Conservation (phyloP, 2,113 vertebrate species). For the Azemiops feae region DNA sequence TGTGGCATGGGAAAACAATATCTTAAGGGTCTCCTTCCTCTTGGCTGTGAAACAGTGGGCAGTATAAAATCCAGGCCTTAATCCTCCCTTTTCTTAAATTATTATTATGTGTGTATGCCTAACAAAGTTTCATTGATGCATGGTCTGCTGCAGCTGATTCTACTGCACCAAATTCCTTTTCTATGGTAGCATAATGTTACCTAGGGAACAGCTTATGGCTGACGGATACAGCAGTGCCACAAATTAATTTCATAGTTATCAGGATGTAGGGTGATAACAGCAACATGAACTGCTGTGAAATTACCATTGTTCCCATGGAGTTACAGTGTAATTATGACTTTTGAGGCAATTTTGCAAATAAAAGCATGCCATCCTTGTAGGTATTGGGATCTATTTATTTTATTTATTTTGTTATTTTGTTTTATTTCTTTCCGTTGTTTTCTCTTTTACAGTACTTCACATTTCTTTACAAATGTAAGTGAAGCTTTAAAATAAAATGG, state of each 20-base stretch:
- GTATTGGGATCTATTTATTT: constrained; percentile 51
- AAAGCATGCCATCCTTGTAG: constrained; percentile 52
- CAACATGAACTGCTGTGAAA: constrained; percentile 69
- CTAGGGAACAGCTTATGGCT: constrained; percentile 75
- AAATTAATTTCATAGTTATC: constrained; percentile 79
- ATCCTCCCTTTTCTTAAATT: constrained; percentile 44
- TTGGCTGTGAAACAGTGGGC: background rate
- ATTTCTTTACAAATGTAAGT: constrained; percentile 39
- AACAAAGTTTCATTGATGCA: constrained; percentile 56
- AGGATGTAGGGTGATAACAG: constrained; percentile 69
- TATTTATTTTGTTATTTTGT: background rate
- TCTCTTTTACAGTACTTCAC: constrained; percentile 49
- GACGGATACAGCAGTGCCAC: constrained; percentile 67
- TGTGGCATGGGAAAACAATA: background rate
- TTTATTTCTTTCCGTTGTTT: background rate
- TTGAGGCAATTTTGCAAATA: constrained; percentile 71
- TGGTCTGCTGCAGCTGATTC: constrained; percentile 66
- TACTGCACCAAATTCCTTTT: constrained; percentile 69
- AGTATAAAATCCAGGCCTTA: background rate
- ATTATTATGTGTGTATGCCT: constrained; percentile 44
- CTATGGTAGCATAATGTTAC: constrained; percentile 70
- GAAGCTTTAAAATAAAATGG: constrained; percentile 21
- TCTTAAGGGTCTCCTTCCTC: background rate
- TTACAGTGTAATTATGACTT: constrained; percentile 74
- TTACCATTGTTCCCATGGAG: constrained; percentile 72